Percentiles rank a stretch among this genome's conserved stretches.
Evolutionary conservation across 2,797 vertebrate species (phyloP).

Genomic region (Pipistrellus pygmaeus): DNA sequence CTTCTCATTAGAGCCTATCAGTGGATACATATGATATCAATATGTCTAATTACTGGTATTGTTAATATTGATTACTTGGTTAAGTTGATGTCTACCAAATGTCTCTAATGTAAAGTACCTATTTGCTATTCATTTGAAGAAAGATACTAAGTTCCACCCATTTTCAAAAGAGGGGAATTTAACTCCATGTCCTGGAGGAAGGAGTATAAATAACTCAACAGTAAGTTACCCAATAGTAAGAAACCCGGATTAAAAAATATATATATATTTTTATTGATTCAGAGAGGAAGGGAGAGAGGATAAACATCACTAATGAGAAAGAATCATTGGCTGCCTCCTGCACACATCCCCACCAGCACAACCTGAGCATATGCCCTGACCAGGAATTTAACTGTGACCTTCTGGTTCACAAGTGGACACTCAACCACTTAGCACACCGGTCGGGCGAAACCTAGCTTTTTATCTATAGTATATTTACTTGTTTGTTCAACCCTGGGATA

Average conservation of each 20-base stretch:
- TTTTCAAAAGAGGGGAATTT: neutral
- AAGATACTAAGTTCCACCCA: neutral
- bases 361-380: too few relatives aligned
- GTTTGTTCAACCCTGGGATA: neutral
- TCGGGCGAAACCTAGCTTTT: neutral
- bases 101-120: neutral
- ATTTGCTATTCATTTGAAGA: neutral
- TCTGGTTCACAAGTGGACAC: too few relatives aligned
- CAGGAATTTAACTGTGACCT: too few relatives aligned
- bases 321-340: too few relatives aligned
- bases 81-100: neutral
- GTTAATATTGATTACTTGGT: neutral
- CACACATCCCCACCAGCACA: too few relatives aligned
- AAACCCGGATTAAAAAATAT: too few relatives aligned
- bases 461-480: neutral
- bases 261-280: too few relatives aligned
- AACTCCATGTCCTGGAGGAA: neutral
- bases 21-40: neutral
- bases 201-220: neutral
- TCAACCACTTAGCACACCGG: too few relatives aligned
- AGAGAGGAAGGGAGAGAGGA: too few relatives aligned
- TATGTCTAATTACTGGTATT: neutral
- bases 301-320: too few relatives aligned
- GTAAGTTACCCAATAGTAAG: conserved; percentile 2
- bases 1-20: neutral